Base-by-base conservation (phyloP, 2,113 vertebrate genomes). In the Corythaeola cristata region DNA sequence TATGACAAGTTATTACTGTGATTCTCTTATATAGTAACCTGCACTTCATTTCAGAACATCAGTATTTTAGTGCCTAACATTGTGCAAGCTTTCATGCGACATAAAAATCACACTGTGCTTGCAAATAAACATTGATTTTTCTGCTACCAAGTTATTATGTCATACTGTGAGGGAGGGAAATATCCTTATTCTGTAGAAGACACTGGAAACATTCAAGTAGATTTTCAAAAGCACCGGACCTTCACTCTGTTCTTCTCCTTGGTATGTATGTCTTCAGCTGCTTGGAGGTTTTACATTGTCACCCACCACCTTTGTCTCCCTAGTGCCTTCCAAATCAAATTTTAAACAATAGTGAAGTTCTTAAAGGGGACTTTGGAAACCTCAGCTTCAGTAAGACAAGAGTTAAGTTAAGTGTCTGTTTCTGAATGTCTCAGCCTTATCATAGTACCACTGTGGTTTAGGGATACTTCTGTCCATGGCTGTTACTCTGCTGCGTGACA, bases 251-350 rank as follows among this genome's bases (percentile, higher is more conserved):
- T 79, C 5, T 85, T 60, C 60, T 58, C 4, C 33, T 55, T 2
- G 1, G 15, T 58, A 32, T 5, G 5, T 4, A 6, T 5, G 6
- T 2, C 0, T 50, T 71, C 33, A 35, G 14, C 23, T 62, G 15
- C 18, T 60, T 85, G 55, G 35, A 64, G 33, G 23, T 39, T 86
- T 85, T 53, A 53, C 7, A 7, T 33, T 47, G 20, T 45, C 44
- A 44, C 15, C 45, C 6, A 81, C 12, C 32, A 74, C 17, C 1
- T 91, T 44, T 87, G 24, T 23, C 39, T 85, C 15, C 39, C 39
- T 23, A 39, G 7, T 33, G 27, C 26, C 45, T 85, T 83, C 33
- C 49, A 88, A 83, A 56, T 21, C 2, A 35, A 60, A 39, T 71
- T 88, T 67, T 52, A 60, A 72, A 35, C 12, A 82, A 35, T 26